phyloP scores from a whole-genome alignment of 2,797 vertebrate species.

The Thamnophis elegans region DNA sequence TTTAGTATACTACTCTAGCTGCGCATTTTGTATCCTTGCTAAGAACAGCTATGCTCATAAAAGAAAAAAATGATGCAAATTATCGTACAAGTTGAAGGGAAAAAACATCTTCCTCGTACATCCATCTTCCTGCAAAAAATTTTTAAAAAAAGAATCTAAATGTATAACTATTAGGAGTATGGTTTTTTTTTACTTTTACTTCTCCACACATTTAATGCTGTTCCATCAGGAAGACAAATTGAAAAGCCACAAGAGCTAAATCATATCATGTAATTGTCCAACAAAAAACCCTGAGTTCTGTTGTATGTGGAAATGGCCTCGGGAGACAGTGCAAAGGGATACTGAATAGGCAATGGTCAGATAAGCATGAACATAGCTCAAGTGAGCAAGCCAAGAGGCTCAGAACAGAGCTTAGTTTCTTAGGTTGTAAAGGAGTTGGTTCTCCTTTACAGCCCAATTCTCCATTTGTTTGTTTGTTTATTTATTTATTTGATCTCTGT shows the following conservation, averaged over 20 bases:
- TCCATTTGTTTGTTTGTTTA: too few species aligned
- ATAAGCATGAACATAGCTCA: not conserved
- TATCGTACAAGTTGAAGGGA: not conserved
- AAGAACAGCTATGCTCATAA: slow-evolving; percentile 4
- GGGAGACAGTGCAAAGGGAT: not conserved
- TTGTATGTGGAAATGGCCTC: not conserved
- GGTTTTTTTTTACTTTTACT: not conserved
- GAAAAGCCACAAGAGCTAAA: not conserved
- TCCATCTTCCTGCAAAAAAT: not conserved
- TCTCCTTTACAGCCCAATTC: not conserved
- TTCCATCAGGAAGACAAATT: not conserved
- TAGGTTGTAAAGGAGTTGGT: not conserved
- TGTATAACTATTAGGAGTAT: not conserved
- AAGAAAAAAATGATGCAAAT: not conserved
- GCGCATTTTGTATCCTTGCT: not conserved
- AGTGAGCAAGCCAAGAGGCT: not conserved
- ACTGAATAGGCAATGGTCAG: not conserved
- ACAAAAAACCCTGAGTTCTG: not conserved
- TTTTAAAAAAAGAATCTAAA: not conserved
- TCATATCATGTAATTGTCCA: slow-evolving; percentile 13
- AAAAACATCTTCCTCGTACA: not conserved
- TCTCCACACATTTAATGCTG: not conserved
- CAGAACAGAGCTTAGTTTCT: not conserved
- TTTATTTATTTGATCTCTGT: not conserved
- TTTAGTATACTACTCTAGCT: slow-evolving; percentile 17